Base-by-base conservation (phyloP, 2,888 invertebrate species). In the Neoaliturus tenellus region DNA sequence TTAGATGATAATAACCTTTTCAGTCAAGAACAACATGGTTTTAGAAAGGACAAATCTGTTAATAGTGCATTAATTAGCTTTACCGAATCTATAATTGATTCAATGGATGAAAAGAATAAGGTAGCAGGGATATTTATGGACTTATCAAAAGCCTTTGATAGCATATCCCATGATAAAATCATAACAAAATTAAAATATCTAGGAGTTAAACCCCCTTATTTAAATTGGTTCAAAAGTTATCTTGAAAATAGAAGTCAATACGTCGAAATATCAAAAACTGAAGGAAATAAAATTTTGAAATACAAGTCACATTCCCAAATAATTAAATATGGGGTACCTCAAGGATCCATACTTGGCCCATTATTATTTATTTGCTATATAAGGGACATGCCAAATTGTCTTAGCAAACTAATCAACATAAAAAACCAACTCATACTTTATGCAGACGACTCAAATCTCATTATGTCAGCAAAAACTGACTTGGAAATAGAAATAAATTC, bases 351-450 rank as follows among this genome's bases (percentile, higher is more conserved):
- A 23, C 35, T 71, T 39, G 23, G 41, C 5, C 71, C 23, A 1
- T 71, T 71, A 39, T 39, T 71, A 41, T 71, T 71, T 71, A 71
- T 71, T 71, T 71, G 71, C 20, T 71, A 71, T 28, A 20, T 71
- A 20, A 71, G 23, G 23, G 71, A 71, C 6, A 71, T 71, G 39
- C 41, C 71, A 71, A 8, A 71, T n/a, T 71, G 39, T 39, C 39
- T 71, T 6, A 71, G 39, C 23, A 71, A 39, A 39, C 41, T 39
- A 41, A 39, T n/a, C 5, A n/a, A 71, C 12, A 5, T 71, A 35
- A 71, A 71, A 71, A 71, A 3, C 41, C 4, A 71, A n/a, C 6
- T 71, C n/a, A 35, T 12, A 23, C 71, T 71, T n/a, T 71, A 71
- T 39, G 71, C 71, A 41, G 71, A 71, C 41, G 71, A 41, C 39